phyloP scores from a whole-genome alignment of 2,888 invertebrate genomes.

The Kuschelorhynchus macadamiae region DNA sequence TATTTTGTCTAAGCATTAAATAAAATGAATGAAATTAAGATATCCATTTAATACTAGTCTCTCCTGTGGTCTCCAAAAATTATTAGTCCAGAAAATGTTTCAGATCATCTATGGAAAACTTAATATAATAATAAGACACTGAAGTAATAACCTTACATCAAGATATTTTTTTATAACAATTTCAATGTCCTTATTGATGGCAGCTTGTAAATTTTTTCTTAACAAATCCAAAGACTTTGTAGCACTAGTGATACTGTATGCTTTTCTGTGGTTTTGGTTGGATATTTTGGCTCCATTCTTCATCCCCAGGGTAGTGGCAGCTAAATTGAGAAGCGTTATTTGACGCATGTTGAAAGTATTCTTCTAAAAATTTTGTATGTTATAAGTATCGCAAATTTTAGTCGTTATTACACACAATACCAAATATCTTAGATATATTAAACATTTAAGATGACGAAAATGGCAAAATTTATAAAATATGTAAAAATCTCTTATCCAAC shows the following conservation, averaged over 20 bases:
- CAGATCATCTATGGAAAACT: no score
- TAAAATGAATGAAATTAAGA: no score
- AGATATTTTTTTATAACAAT: constrained; percentile 83
- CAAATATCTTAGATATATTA: no score
- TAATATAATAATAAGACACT: no score
- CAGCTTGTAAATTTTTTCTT: constrained; percentile 82
- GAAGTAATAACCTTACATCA: constrained; percentile 75
- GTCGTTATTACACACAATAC: neutral
- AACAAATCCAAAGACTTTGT: constrained; percentile 78
- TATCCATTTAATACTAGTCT: no score
- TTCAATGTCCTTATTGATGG: constrained; percentile 84
- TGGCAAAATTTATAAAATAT: no score
- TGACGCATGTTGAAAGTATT: constrained; percentile 79
- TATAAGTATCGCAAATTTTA: neutral
- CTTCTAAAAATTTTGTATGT: constrained; percentile 64
- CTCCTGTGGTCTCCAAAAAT: no score
- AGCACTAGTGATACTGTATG: constrained; percentile 70
- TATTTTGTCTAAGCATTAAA: no score
- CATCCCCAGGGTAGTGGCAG: constrained; percentile 74
- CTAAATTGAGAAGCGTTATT: constrained; percentile 80
- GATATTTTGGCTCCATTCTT: constrained; percentile 71
- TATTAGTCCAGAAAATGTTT: no score
- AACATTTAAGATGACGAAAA: no score
- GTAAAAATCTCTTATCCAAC: no score
- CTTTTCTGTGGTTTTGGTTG: constrained; percentile 65